These are phyloP conservation scores for Bombus sibiricus DNA, from an alignment of 1,140 invertebrate genomes.

Conservation along the genomic window DNA sequence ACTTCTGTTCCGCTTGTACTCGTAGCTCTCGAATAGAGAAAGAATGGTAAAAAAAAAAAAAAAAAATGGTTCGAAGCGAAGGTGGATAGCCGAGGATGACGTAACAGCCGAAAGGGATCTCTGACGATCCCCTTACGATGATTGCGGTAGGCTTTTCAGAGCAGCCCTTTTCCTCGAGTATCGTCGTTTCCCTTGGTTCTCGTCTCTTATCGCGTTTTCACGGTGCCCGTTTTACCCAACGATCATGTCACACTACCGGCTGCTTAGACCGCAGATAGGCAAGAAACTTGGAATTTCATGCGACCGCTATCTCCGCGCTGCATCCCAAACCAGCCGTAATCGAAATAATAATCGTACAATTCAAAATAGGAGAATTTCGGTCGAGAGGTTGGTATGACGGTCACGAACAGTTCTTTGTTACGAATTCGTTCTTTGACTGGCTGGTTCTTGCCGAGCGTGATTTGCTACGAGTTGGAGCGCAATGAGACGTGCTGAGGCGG, in stretches of 20 bases:
- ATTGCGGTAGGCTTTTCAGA: constrained; percentile 68
- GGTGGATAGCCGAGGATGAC: constrained; percentile 45
- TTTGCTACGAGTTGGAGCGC: background rate
- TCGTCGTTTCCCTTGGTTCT: constrained; percentile 51
- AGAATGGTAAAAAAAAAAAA: background rate
- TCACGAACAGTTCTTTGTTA: background rate
- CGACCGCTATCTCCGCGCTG: constrained; percentile 1
- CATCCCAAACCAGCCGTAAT: constrained; percentile 26
- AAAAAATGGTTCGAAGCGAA: constrained; percentile 39
- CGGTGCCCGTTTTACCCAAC: constrained; percentile 43
- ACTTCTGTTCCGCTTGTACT: constrained; percentile 54
- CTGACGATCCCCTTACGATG: constrained; percentile 69
- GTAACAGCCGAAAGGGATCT: constrained; percentile 57
- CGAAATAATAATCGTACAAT: constrained; percentile 22
- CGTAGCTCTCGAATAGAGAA: background rate
- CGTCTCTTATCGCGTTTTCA: constrained; percentile 59
- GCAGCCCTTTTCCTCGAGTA: constrained; percentile 61
- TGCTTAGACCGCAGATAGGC: constrained; percentile 45
- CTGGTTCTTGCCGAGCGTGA: background rate
- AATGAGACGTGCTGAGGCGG: background rate
- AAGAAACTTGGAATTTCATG: constrained; percentile 34
- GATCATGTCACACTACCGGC: constrained; percentile 31
- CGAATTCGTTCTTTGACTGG: background rate
- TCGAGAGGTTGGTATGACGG: background rate
- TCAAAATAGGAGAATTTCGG: background rate